Conservation (phyloP, 2,113 vertebrate genomes). For the Climacteris rufus region DNA sequence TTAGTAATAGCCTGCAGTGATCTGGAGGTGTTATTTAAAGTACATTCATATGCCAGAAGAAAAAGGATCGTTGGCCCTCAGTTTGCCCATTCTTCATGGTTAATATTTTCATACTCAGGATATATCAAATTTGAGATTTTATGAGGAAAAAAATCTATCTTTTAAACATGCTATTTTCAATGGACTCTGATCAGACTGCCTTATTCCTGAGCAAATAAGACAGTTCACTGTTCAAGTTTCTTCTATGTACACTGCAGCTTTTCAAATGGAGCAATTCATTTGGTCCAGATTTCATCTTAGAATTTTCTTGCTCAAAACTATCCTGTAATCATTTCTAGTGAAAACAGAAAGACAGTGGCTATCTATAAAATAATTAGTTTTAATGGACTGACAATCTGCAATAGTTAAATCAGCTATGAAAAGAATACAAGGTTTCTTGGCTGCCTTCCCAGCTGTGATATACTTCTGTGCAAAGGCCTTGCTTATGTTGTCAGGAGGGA, state of each 20-base stretch:
- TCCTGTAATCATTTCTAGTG: not conserved
- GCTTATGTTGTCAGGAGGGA: slow-evolving; percentile 24
- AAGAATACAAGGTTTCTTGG: not conserved
- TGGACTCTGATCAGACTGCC: not conserved
- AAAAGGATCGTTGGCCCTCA: not conserved
- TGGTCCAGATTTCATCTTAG: not conserved
- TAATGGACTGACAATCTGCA: not conserved
- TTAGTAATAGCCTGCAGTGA: not conserved
- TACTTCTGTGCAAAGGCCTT: slow-evolving; percentile 10
- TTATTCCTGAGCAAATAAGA: not conserved
- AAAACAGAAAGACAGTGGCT: not conserved
- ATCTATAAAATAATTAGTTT: not conserved
- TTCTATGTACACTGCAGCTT: not conserved
- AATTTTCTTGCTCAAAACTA: not conserved
- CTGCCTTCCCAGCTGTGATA: slow-evolving; percentile 24
- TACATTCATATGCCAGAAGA: not conserved
- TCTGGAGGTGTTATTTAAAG: not conserved
- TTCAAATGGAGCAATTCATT: not conserved
- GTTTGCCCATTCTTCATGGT: not conserved
- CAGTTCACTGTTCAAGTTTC: not conserved
- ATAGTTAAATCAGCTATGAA: not conserved
- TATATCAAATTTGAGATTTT: not conserved
- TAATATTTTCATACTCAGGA: not conserved
- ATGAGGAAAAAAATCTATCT: not conserved
- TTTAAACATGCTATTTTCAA: not conserved